Evolutionary conservation across 2,888 invertebrate species (phyloP), one percentile per base, ranked within the genome.

Genomic region (Lithophane leautieri): DNA sequence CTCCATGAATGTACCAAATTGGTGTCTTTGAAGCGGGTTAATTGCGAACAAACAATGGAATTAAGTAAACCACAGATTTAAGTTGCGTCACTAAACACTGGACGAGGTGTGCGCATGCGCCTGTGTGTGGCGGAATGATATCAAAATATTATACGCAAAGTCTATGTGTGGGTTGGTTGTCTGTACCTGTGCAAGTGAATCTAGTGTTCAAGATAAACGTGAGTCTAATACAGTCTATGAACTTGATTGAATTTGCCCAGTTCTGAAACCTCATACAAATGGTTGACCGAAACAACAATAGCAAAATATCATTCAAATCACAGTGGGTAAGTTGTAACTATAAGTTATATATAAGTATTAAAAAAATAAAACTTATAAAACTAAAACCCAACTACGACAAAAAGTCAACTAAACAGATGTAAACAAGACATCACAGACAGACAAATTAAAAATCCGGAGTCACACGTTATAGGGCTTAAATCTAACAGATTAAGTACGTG

Each of bases 1-100:
- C 54, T 68, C 0, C 11, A 0, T 77, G 82, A 73, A 72, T 86
- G 88, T 91, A 90, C 90, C 72, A 83, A 92, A 92, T 91, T 91
- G 90, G 93, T 92, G 91, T 93, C 92, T 93, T 90, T 92, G 91
- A 93, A 92, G 86, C 91, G 90, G 92, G 93, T 92, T 94, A 93
- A 93, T 93, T 92, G 93, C 78, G 85, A 78, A 82, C 92, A 94
- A 93, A 94, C 90, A 93, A 77, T 76, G 79, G 90, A 86, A 92
- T 91, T 89, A 88, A 88, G 81, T 76, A 90, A 91, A 89, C 83
- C 87, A 86, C 84, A 76, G 83, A 81, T 87, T 90, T 89, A 86
- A 86, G 85, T 91, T 90, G 89, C 90, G 87, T 90, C 90, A 90
- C 69, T 34, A 25, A 22, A 68, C 50, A 56, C 22, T 6, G 47